Conservation (phyloP, 2,113 vertebrate species). For the Herpailurus yagouaroundi region DNA sequence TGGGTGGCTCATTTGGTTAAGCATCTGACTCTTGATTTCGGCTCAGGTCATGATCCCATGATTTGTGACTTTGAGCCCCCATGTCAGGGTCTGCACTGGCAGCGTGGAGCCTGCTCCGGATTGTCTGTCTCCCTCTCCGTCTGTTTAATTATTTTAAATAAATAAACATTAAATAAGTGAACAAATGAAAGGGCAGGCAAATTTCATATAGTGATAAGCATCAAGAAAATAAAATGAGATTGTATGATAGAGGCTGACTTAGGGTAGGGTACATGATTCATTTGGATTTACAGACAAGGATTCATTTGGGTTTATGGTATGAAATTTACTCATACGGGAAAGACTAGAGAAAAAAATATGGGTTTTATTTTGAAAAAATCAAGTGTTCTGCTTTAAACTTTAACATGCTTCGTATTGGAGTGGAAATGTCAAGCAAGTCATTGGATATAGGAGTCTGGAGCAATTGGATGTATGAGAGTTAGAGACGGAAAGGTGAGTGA, state of each 20-base stretch:
- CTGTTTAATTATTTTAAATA: too few species aligned
- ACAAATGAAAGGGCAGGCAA: not conserved
- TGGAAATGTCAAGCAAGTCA: slow-evolving; percentile 26
- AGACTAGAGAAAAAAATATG: not conserved
- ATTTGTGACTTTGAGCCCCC: too few species aligned
- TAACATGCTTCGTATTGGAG: slow-evolving; percentile 1
- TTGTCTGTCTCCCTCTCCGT: too few species aligned
- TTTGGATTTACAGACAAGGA: not conserved
- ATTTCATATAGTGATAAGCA: not conserved
- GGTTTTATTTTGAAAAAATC: not conserved
- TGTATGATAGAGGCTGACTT: not conserved
- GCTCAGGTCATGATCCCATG: too few species aligned
- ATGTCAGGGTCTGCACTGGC: too few species aligned
- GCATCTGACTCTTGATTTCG: too few species aligned
- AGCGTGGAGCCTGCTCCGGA: too few species aligned
- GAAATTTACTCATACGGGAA: not conserved
- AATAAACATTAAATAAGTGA: not conserved
- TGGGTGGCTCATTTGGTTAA: too few species aligned
- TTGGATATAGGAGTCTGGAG: not conserved
- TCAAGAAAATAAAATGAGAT: not conserved
- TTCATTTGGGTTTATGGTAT: not conserved
- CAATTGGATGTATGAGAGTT: not conserved
- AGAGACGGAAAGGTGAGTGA: not conserved
- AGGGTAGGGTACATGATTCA: not conserved
- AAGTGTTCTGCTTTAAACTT: slow-evolving; percentile 38